A percentile compares a stretch with the other conserved stretches of the same genome.
Conservation (phyloP, 2,888 invertebrate species). For the Scelioninae gen. 1 region DNA sequence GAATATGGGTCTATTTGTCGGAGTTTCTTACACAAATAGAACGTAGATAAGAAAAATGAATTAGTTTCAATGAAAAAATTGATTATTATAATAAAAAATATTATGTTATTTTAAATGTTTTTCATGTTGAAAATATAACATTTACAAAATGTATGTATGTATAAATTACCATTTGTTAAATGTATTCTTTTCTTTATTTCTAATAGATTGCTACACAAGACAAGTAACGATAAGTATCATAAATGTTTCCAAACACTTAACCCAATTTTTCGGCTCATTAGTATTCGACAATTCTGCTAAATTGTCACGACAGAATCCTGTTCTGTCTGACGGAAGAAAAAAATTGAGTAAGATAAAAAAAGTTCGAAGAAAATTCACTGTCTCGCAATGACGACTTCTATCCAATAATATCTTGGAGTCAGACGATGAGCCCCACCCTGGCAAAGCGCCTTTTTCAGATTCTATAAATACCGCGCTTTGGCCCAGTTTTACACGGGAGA, state of each 20-base stretch:
- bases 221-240: background rate
- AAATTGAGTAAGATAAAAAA: constrained; percentile 5
- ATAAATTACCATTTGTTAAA: too few species aligned
- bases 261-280: constrained; percentile 21
- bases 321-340: background rate
- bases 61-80: background rate
- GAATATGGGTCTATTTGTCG: background rate
- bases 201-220: background rate
- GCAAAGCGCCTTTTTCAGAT: constrained; percentile 77
- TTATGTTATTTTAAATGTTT: background rate
- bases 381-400: constrained; percentile 41
- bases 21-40: background rate
- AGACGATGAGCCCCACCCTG: constrained; percentile 70
- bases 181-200: too few species aligned
- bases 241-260: constrained; percentile 7
- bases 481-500: constrained; percentile 77
- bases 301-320: background rate
- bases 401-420: constrained; percentile 68
- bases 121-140: too few species aligned
- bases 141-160: too few species aligned
- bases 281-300: background rate
- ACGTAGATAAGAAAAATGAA: background rate
- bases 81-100: background rate
- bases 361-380: constrained; percentile 22
- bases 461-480: constrained; percentile 81